These are phyloP conservation scores for Bufo bufo DNA, from an alignment of 2,113 vertebrate genomes.

Conservation along the genomic window DNA sequence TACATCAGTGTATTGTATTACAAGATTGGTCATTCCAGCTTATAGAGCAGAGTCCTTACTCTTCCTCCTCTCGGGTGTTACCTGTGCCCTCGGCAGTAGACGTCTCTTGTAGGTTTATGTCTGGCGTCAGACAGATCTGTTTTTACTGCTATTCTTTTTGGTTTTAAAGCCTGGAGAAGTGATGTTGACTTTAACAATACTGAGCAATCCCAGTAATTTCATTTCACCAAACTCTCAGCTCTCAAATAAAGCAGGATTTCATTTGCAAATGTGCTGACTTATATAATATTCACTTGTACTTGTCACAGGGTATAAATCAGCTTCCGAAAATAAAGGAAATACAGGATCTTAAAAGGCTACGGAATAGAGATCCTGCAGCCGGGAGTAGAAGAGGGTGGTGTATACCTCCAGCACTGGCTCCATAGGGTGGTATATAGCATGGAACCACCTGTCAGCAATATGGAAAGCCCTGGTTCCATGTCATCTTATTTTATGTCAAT, in stretches of 20 bases:
- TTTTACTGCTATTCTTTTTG: slow-evolving; percentile 16
- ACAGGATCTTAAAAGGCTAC: not conserved
- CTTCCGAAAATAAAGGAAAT: slow-evolving; percentile 5
- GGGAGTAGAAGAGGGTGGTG: not conserved
- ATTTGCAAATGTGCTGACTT: slow-evolving; percentile 41
- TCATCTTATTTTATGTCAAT: not conserved
- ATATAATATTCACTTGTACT: not conserved
- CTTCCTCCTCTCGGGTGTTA: not conserved
- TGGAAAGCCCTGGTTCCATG: not conserved
- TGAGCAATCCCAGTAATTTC: not conserved
- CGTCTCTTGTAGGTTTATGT: not conserved
- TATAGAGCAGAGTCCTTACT: not conserved
- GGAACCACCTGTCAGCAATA: not conserved
- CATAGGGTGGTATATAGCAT: not conserved
- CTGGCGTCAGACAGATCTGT: not conserved
- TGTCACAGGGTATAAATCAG: slow-evolving; percentile 33
- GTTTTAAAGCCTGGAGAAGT: not conserved
- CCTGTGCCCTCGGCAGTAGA: not conserved
- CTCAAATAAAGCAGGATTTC: slow-evolving; percentile 37
- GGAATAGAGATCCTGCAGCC: not conserved
- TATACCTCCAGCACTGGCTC: not conserved
- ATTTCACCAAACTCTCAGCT: slow-evolving; percentile 21
- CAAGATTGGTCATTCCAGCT: not conserved
- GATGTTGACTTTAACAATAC: slow-evolving; percentile 21
- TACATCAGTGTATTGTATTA: not conserved